These are phyloP conservation scores for Stylophora pistillata DNA, from an alignment of 64 coral and sea anemone genomes.

Conservation along the genomic window DNA sequence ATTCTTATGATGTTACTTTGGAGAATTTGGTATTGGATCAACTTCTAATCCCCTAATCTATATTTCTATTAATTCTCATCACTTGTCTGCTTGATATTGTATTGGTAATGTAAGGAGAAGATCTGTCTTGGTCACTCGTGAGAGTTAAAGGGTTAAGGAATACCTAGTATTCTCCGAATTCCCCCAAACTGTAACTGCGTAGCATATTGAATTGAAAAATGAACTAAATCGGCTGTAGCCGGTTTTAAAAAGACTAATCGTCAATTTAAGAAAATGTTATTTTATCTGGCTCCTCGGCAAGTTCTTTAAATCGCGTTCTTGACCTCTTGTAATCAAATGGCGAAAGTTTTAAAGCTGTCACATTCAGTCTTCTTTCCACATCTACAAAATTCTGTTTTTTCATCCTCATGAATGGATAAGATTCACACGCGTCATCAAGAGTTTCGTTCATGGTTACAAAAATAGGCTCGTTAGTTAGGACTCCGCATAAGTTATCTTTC, in stretches of 20 bases:
- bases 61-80: too few species aligned
- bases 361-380: conserved; percentile 37
- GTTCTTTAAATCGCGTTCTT: conserved; percentile 47
- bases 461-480: conserved; percentile 85
- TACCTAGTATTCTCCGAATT: too few species aligned
- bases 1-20: too few species aligned
- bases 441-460: conserved; percentile 77
- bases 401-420: conserved; percentile 75
- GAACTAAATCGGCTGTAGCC: too few species aligned
- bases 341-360: conserved; percentile 66
- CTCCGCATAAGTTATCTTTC: conserved; percentile 78
- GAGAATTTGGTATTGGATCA: too few species aligned
- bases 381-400: conserved; percentile 30
- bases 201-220: too few species aligned
- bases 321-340: conserved; percentile 95
- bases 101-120: too few species aligned
- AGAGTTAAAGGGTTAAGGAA: too few species aligned
- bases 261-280: background rate
- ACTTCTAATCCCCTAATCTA: too few species aligned
- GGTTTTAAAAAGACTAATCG: background rate
- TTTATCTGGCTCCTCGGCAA: background rate
- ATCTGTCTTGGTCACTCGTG: too few species aligned
- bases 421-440: background rate
- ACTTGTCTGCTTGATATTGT: too few species aligned
- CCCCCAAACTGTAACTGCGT: too few species aligned